Evolutionary conservation across 92 coral and sea anemone species (phyloP).

Genomic region (Zoanthus gigantus): DNA sequence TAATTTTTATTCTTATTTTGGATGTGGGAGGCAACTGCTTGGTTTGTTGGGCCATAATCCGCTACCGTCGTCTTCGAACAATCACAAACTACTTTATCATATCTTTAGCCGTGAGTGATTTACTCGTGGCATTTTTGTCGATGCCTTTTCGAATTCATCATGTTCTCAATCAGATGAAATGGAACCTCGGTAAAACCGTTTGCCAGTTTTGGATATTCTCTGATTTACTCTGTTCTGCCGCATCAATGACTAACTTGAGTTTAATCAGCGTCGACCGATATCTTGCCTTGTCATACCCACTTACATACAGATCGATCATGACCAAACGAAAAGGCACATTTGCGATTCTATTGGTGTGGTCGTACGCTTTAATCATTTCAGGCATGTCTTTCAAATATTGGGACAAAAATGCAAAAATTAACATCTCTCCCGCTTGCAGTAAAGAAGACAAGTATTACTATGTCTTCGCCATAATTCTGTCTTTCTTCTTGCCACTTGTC

Average conservation of each 20-base stretch:
- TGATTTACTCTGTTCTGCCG: constrained; percentile 84
- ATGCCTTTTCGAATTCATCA: constrained; percentile 97
- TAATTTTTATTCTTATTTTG: constrained; percentile 82
- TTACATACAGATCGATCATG: constrained; percentile 87
- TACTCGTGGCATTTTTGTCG: constrained; percentile 83
- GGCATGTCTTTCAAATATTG: constrained; percentile 86
- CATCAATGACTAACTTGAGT: constrained; percentile 88
- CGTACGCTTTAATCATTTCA: constrained; percentile 74
- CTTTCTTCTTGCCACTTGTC: constrained; percentile 84
- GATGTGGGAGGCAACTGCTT: constrained; percentile 93
- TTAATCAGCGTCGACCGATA: constrained; percentile 88
- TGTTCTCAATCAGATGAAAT: constrained; percentile 76
- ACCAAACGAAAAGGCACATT: constrained; percentile 70
- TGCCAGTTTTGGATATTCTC: constrained; percentile 92
- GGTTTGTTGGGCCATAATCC: constrained; percentile 87
- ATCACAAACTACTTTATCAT: constrained; percentile 94
- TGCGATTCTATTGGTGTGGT: constrained; percentile 85
- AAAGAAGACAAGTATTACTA: constrained; percentile 86
- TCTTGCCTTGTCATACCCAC: constrained; percentile 90
- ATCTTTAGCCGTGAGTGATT: constrained; percentile 93
- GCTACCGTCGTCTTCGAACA: constrained; percentile 86
- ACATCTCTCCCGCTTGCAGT: constrained; percentile 64
- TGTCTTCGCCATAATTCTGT: constrained; percentile 76
- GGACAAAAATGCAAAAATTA: constrained; percentile 68
- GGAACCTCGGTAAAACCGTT: constrained; percentile 85